Evolutionary conservation across 2,888 invertebrate species (phyloP), one percentile per base, ranked within the genome.

Genomic region (Hypercompe scribonia): DNA sequence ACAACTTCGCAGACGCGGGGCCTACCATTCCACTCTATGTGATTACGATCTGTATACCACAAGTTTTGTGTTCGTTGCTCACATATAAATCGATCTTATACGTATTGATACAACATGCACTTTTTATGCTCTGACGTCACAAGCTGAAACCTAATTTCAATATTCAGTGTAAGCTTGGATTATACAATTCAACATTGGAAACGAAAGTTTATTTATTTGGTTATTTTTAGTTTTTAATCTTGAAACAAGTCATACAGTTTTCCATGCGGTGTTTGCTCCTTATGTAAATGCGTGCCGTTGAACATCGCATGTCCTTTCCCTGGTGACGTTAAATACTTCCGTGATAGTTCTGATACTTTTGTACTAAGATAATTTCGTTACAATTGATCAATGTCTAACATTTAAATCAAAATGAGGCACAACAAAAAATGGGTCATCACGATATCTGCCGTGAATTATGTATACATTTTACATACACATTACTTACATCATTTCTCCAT

Each of bases 1-100:
- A 82, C 87, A 87, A 90, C 88, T 90, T 89, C 78, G 86, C 87
- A 89, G 87, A 89, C 87, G 78, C 77, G 81, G 76, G 73, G 77
- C 65, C 76, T 67, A 70, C 78, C 72, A 75, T 73, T 74, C 75
- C 72, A 75, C 74, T 74, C 76, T 71, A 78, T 77, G 76, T 78
- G 78, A 71, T 75, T 78, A 64, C 50, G 73, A 70, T 80, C 73
- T 81, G 69, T 81, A 71, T 81, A 70, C 77, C 72, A 71, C 77
- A 74, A 71, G 75, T 78, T 80, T 81, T 79, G 81, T 86, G 84
- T 84, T 81, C 77, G 74, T 75, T 71, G 67, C 72, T 69, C 76
- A 71, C 64, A 71, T 73, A 33, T 54, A 31, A 58, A 65, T 28
- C 21, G 13, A 0, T 28, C 24, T 3, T 36, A 71, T 65, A 71